Base-by-base conservation (phyloP, 2,888 invertebrate species). In the Drosophila formosana region DNA sequence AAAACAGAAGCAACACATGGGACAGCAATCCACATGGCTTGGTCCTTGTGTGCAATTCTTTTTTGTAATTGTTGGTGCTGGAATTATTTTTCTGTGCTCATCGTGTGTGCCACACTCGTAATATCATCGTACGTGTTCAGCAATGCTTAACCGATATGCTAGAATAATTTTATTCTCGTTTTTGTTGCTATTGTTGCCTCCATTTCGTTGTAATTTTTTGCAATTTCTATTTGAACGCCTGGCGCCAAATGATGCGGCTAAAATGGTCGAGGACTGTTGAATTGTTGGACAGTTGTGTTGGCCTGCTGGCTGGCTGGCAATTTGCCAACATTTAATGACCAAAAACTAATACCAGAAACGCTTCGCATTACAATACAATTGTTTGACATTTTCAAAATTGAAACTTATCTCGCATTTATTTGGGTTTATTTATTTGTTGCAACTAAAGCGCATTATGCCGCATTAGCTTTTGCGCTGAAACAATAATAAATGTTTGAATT, bases 91-190 rank as follows among this genome's bases (percentile, higher is more conserved):
- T 32, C 8, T 41, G 32, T 43, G 7, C 25, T 30, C 30, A 30
- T 49, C 28, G 45, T 49, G 23, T 58, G 47, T 58, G 75, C 53
- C 71, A 62, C 56, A 43, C 66, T 76, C 61, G 23, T 30, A 39
- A 46, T 55, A 50, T 30, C 47, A 49, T 50, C 61, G 73, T 67
- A 75, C 75, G 75, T 75, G 75, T 75, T 73, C 61, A 73, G 37
- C 78, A 72, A 68, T 77, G 75, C 75, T 68, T 51, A 75, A 73
- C 75, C 68, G 75, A 73, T 77, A 63, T 78, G 75, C 69, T 66
- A 65, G 67, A 78, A 68, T 73, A 77, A 75, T 75, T 75, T 75
- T 68, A 61, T 66, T 52, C 34, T 18, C 18, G 18, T 57, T 18
- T 34, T 49, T 37, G 28, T 45, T 37, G 37, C 5, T 34, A 9